Conservation (phyloP, 2,113 vertebrate species). For the Perca flavescens region DNA sequence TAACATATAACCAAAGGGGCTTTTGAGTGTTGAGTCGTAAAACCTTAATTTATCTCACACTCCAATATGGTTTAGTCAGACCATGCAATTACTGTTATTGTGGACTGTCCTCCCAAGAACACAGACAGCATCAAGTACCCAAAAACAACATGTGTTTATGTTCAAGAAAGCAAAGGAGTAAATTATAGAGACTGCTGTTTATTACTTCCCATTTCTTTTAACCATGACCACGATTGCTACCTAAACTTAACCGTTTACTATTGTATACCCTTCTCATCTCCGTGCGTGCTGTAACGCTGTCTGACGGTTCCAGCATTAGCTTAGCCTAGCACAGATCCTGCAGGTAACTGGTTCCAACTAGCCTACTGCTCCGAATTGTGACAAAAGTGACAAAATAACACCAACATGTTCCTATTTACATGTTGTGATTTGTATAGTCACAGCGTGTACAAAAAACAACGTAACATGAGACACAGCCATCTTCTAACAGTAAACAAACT, state of each 20-base stretch:
- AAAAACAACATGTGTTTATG: background rate
- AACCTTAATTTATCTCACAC: constrained; percentile 27
- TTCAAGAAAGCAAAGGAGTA: background rate
- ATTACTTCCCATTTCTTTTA: background rate
- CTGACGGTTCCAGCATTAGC: no score
- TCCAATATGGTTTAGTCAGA: constrained; percentile 4
- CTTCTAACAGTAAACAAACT: no score
- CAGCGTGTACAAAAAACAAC: no score
- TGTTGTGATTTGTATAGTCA: no score
- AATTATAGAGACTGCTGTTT: background rate
- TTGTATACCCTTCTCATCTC: no score
- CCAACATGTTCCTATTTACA: no score
- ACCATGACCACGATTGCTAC: background rate
- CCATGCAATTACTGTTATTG: background rate
- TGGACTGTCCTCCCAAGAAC: background rate
- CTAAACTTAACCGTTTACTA: background rate
- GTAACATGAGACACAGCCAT: no score
- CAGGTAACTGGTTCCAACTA: no score
- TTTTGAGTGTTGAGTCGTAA: constrained; percentile 21
- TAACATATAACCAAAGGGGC: constrained; percentile 41
- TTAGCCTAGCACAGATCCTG: no score
- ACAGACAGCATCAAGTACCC: background rate
- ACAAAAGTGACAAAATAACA: no score
- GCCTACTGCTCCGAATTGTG: no score
- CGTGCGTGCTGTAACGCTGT: no score